Conservation (phyloP, 53 echinoderm and acorn worm genomes). For the Holothuria leucospilota region DNA sequence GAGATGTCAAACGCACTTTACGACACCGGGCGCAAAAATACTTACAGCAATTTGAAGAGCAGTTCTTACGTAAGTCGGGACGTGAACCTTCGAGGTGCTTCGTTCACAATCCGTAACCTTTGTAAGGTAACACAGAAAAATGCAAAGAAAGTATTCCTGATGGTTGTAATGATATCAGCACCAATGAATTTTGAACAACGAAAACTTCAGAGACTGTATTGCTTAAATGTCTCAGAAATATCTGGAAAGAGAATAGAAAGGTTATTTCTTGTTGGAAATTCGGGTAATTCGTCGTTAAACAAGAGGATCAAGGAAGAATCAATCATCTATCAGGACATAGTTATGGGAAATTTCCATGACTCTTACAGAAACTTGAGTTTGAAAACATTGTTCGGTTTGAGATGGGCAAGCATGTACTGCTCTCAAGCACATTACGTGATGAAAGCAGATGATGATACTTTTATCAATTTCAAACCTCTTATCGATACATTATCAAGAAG, state of each 20-base stretch:
- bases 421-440: constrained; percentile 54
- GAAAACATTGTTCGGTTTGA: constrained; percentile 76
- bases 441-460: constrained; percentile 73
- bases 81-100: no score
- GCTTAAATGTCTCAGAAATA: neutral
- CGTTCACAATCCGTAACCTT: no score
- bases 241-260: constrained; percentile 7
- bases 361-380: constrained; percentile 71
- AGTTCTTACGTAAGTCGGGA: no score
- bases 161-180: constrained; percentile 7
- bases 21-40: no score
- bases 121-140: no score
- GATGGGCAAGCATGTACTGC: constrained; percentile 73
- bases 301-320: constrained; percentile 40
- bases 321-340: constrained; percentile 49
- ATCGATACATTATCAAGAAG: constrained; percentile 23
- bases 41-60: no score
- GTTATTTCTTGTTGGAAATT: constrained; percentile 1
- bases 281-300: neutral
- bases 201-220: neutral
- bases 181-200: neutral
- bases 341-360: constrained; percentile 65
- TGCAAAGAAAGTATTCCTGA: neutral
- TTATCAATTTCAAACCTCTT: constrained; percentile 44
- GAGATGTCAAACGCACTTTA: no score